These are phyloP conservation scores for Microctonus brassicae DNA, from an alignment of 2,888 invertebrate species.

Conservation along the genomic window DNA sequence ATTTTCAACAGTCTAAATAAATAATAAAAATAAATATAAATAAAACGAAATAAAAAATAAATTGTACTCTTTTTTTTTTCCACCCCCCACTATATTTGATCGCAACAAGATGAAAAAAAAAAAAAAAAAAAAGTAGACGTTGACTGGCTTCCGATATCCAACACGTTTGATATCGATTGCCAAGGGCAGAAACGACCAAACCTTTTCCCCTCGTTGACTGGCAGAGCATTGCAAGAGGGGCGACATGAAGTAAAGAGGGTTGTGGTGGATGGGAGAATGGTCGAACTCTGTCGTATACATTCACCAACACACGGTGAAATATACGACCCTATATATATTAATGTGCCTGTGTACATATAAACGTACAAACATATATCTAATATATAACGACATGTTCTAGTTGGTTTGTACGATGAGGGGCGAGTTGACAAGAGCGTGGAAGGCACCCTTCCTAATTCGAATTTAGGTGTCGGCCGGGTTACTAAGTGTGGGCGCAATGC, in stretches of 20 bases:
- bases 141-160: slow-evolving; percentile 37
- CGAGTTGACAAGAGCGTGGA: slow-evolving; percentile 60
- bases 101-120: slow-evolving; percentile 17
- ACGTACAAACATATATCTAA: background rate
- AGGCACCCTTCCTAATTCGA: slow-evolving; percentile 62
- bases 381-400: slow-evolving; percentile 29
- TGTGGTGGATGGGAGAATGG: slow-evolving; percentile 30
- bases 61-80: background rate
- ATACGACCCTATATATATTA: slow-evolving; percentile 21
- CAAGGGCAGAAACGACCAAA: slow-evolving; percentile 49
- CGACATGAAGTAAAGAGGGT: slow-evolving; percentile 46
- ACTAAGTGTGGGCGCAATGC: slow-evolving; percentile 65
- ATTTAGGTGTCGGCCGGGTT: slow-evolving; percentile 66
- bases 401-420: slow-evolving; percentile 36
- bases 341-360: slow-evolving; percentile 32
- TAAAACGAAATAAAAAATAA: background rate
- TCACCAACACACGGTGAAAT: background rate
- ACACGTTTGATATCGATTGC: slow-evolving; percentile 61
- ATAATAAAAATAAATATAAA: background rate
- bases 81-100: background rate
- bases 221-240: slow-evolving; percentile 34
- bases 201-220: slow-evolving; percentile 40
- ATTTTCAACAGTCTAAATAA: background rate
- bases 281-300: background rate
- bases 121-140: slow-evolving; percentile 21